Evolutionary conservation across 2,888 invertebrate genomes (phyloP), one percentile per base, ranked within the genome.

Genomic region (Allacma fusca): DNA sequence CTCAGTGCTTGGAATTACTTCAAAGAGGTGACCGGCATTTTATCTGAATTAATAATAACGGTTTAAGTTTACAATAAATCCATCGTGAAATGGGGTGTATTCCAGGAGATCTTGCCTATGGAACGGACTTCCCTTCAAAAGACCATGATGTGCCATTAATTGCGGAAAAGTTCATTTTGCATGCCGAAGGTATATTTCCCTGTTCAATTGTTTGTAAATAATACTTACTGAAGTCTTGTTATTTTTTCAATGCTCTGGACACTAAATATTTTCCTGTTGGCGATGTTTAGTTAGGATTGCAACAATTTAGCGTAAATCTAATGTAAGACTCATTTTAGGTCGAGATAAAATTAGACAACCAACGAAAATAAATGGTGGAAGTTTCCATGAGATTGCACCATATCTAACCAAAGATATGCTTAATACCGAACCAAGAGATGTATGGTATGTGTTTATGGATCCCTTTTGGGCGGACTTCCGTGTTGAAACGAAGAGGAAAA

Each of bases 381-480:
- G 80, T 62, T 81, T 81, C 67, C 75, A 77, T 62, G 84, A 83
- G 40, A 77, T 80, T 21, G 67, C 77, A 40, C 64, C 80, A 23
- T 29, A 77, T 26, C 67, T 84, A 29, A 82, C 82, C 4, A 82
- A 81, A 69, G 89, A 89, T 0, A 87, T 91, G 28, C 85, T 95
- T 75, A 95, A 95, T 95, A 91, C 91, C 0, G 95, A 95, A 86
- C 91, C 92, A n/a, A 91, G 94, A 82, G 92, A 94, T 84, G 91
- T 97, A 16, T 97, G 97, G 89, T 95, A 94, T 86, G 90, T 94
- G 19, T 90, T 91, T 84, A 89, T 94, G 62, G 97, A 97, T 86
- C 97, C 97, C 0, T 90, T 96, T 73, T 97, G 97, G 96, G 92
- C 93, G 16, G 97, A 97, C 87, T 97, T 97, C 87, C 89, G 92